Conservation (phyloP, 2,113 vertebrate genomes). For the Tauraco erythrolophus region DNA sequence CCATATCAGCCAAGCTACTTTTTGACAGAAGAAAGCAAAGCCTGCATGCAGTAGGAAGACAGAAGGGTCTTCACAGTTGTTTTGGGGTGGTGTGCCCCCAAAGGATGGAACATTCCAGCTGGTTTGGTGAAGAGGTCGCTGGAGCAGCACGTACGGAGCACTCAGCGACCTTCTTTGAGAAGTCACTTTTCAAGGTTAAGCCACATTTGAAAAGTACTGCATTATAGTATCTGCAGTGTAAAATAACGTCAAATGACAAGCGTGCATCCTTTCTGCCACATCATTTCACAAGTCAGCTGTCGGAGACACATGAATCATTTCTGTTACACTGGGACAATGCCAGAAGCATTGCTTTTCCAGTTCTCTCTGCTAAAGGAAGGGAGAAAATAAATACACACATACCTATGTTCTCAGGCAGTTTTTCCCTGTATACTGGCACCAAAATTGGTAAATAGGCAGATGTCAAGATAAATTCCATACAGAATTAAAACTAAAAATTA, state of each 20-base stretch:
- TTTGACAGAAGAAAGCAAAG: background rate
- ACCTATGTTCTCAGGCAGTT: background rate
- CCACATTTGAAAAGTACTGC: background rate
- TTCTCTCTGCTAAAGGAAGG: background rate
- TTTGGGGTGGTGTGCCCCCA: background rate
- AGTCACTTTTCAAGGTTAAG: background rate
- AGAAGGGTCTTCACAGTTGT: background rate
- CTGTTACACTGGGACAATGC: background rate
- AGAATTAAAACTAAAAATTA: background rate
- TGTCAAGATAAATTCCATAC: background rate
- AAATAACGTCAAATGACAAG: background rate
- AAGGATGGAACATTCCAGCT: background rate
- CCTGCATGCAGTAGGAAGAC: background rate
- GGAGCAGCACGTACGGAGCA: rapidly evolving
- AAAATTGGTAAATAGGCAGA: background rate
- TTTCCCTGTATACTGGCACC: background rate
- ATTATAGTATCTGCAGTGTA: background rate
- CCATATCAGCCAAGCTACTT: background rate
- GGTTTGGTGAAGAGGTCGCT: background rate
- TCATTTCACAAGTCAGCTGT: background rate
- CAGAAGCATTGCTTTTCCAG: background rate
- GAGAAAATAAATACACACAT: background rate
- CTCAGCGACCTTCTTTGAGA: background rate
- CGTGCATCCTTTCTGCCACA: background rate
- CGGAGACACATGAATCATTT: background rate